Conservation (phyloP, 2,888 invertebrate species). For the Carpatolechia fugitivella region DNA sequence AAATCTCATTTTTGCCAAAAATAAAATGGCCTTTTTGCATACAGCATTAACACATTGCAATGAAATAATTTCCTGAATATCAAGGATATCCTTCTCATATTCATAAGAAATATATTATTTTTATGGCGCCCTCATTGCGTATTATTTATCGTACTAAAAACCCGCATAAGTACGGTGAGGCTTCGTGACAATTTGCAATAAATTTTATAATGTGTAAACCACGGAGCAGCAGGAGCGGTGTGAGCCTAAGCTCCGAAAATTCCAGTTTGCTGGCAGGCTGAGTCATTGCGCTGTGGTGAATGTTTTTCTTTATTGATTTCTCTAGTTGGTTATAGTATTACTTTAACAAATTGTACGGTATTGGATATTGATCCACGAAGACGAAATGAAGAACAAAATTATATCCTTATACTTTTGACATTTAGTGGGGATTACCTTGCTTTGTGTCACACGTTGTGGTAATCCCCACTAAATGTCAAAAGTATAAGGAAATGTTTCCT, state of each 20-base stretch:
- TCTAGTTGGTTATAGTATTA: background rate
- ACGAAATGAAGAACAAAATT: too few species aligned
- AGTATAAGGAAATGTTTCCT: too few species aligned
- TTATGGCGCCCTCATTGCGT: conserved; percentile 34
- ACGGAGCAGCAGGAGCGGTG: conserved; percentile 20
- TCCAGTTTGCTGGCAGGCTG: background rate
- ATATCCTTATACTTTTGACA: too few species aligned
- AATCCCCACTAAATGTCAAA: too few species aligned
- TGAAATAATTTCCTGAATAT: conserved; percentile 34
- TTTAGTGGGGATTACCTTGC: too few species aligned
- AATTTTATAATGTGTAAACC: conserved; percentile 39
- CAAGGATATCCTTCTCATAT: conserved; percentile 31
- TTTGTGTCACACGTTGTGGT: too few species aligned
- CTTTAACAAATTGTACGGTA: background rate
- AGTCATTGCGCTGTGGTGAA: background rate
- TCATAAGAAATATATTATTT: conserved; percentile 26
- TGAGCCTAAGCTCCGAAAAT: conserved; percentile 15
- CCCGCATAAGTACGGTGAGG: conserved; percentile 25
- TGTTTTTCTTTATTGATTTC: background rate
- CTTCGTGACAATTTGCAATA: conserved; percentile 46
- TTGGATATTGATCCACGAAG: too few species aligned
- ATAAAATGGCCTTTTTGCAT: background rate
- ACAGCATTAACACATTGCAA: conserved; percentile 4
- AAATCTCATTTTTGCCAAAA: conserved; percentile 9
- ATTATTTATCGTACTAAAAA: conserved; percentile 27